A percentile compares a stretch with the other conserved stretches of the same genome.
Evolutionary conservation across 2,888 invertebrate genomes (phyloP).

Genomic region (Cepaea hortensis): DNA sequence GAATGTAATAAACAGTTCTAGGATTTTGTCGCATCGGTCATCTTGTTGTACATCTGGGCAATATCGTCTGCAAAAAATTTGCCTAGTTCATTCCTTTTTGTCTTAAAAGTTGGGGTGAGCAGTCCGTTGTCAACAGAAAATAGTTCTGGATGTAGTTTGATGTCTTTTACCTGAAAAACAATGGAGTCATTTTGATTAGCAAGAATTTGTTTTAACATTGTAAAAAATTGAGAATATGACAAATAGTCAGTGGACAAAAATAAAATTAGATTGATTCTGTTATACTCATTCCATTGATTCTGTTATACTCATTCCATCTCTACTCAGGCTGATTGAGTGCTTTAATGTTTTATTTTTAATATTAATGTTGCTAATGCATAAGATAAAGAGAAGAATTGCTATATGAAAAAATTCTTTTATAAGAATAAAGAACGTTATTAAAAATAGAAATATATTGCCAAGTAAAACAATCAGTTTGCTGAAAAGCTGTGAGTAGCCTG

Average conservation of each 20-base stretch:
- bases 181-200: neutral
- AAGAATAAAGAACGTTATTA: too few species aligned
- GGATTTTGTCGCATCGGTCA: constrained; percentile 19
- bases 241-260: neutral
- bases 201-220: neutral
- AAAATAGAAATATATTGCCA: too few species aligned
- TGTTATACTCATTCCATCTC: too few species aligned
- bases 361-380: too few species aligned
- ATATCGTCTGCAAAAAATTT: constrained; percentile 65
- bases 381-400: too few species aligned
- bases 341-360: too few species aligned
- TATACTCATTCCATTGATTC: too few species aligned
- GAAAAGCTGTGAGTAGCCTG: too few species aligned
- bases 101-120: constrained; percentile 95
- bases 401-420: too few species aligned
- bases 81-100: constrained; percentile 85
- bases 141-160: constrained; percentile 94
- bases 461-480: too few species aligned
- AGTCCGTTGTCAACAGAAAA: constrained; percentile 98
- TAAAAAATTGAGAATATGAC: neutral
- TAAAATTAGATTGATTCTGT: neutral
- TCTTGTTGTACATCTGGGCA: constrained; percentile 64
- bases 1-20: neutral
- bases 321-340: too few species aligned
- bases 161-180: constrained; percentile 84